A percentile compares a stretch with the other conserved stretches of the same genome.
These are phyloP conservation scores for Hydrolagus colliei DNA, from an alignment of 2,797 vertebrate genomes.

Conservation along the genomic window DNA sequence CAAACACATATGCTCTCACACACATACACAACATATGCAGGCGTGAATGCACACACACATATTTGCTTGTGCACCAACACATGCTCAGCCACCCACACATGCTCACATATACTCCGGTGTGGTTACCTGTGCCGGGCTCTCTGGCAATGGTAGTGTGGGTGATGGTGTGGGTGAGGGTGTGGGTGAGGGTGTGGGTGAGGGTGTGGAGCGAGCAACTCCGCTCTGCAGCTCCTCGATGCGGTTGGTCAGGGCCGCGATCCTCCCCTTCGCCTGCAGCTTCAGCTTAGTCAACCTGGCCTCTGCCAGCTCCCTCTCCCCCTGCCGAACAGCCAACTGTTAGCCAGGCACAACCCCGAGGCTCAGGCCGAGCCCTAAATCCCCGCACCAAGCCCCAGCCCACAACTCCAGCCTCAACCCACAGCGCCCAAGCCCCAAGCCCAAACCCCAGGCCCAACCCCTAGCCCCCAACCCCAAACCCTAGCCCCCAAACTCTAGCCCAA, in stretches of 20 bases:
- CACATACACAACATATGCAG: no score
- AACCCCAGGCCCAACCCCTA: no score
- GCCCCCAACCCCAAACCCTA: no score
- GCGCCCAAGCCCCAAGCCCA: no score
- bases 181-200: conserved; percentile 39
- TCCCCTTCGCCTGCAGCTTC: conserved; percentile 89
- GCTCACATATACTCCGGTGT: conserved; percentile 26
- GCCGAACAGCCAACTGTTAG: conserved; percentile 31
- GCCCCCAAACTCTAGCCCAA: no score
- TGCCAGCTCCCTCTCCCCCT: conserved; percentile 77
- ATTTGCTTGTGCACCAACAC: not conserved
- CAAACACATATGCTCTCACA: no score
- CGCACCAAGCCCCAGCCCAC: no score
- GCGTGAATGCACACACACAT: no score
- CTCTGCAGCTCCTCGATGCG: conserved; percentile 73
- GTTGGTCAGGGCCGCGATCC: conserved; percentile 75
- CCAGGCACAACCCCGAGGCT: no score
- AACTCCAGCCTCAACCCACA: no score
- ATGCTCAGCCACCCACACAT: not conserved
- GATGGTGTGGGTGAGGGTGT: conserved; percentile 22
- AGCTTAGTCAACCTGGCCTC: conserved; percentile 82
- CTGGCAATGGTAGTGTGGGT: not conserved
- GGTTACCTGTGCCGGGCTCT: conserved; percentile 43
- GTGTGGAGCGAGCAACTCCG: no score
- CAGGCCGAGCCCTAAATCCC: no score